Conservation (phyloP, 2,797 vertebrate species). For the Neoniphon sammara region DNA sequence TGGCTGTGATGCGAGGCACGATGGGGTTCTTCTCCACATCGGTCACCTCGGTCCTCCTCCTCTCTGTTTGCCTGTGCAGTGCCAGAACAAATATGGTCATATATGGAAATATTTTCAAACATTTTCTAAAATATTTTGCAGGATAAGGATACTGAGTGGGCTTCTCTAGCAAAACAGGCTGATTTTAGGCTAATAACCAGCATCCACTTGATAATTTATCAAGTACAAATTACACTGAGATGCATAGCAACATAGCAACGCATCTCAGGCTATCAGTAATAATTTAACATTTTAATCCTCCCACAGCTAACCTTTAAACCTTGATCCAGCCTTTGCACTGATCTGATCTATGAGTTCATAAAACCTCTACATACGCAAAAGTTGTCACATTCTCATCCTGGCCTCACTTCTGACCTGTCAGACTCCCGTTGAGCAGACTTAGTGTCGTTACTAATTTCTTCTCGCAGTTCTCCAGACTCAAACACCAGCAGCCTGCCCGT, state of each 20-base stretch:
- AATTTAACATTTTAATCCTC: too few species aligned
- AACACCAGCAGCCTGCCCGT: constrained; percentile 87
- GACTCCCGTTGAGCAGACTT: constrained; percentile 73
- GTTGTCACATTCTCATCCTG: background rate
- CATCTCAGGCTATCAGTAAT: too few species aligned
- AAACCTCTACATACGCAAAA: background rate
- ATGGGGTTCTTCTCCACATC: background rate
- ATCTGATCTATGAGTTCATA: background rate
- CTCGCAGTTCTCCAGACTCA: constrained; percentile 86
- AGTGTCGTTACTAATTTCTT: constrained; percentile 79
- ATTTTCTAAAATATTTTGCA: too few species aligned
- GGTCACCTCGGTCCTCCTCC: constrained; percentile 54
- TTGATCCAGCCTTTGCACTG: too few species aligned
- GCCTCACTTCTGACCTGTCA: constrained; percentile 64
- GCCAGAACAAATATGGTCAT: background rate
- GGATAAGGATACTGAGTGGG: too few species aligned
- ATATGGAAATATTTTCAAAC: too few species aligned
- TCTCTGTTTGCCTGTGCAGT: constrained; percentile 64
- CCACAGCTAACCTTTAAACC: too few species aligned
- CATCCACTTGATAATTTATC: too few species aligned
- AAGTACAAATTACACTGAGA: too few species aligned
- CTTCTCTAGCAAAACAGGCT: too few species aligned
- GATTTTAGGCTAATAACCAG: too few species aligned
- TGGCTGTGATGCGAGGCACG: constrained; percentile 81
- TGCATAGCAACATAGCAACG: too few species aligned